Base-by-base conservation (phyloP, 2,113 vertebrate species). In the Vulpes lagopus region DNA sequence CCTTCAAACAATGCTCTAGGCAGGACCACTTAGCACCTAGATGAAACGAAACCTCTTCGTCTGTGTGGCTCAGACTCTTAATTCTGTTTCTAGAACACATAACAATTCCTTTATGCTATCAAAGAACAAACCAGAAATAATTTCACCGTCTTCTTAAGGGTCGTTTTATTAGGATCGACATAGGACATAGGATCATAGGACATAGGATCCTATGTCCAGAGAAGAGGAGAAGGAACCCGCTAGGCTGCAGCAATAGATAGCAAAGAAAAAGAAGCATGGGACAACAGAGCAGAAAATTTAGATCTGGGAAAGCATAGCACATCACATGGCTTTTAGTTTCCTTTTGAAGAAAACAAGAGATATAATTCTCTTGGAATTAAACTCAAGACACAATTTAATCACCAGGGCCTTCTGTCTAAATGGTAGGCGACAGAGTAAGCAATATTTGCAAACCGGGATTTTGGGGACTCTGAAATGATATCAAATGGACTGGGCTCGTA, bases 141-240 rank as follows among this genome's bases (percentile, higher is more conserved):
- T 91, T 92, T 89, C 67, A 30, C 67, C 67, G 30, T 88, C 91
- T 94, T 93, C 78, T 74, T 95, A 78, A 97, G 96, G 91, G 83
- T 17, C 49, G 65, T 51, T 65, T 91, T 85, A 81, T 71, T 62
- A 43, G 43, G 43, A 43, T 43, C 1, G 1, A 43, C 5, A 43
- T 43, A 43, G 43, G 43, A 43, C 43, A 43, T 43, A 43, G 43
- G 43, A 43, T 43, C 43, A 6, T 6, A 43, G 43, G 43, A 43
- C 43, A 43, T 43, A 43, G 43, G 43, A 53, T 64, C 51, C 74
- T 11, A 8, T 0, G 49, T 32, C 49, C 60, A 38, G 74, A 30
- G 79, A 35, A 69, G 51, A 43, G 5, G 67, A 38, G 82, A 90
- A 62, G 82, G 53, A 90, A 65, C 8, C 8, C 0, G 1, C 35